These are phyloP conservation scores for Matsumyia berberina DNA, from an alignment of 2,888 invertebrate genomes.

Conservation along the genomic window DNA sequence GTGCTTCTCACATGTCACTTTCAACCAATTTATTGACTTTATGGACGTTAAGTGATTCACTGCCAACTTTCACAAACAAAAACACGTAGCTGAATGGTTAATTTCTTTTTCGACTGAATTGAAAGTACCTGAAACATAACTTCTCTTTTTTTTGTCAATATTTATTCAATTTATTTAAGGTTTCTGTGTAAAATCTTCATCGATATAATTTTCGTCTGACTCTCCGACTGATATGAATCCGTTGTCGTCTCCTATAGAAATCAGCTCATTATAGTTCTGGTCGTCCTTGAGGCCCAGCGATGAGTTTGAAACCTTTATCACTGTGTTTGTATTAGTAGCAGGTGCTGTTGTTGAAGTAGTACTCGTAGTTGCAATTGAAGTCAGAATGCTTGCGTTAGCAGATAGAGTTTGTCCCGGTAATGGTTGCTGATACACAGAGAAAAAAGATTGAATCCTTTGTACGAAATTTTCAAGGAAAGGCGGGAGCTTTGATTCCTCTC, in stretches of 20 bases:
- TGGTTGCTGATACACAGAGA: constrained; percentile 87
- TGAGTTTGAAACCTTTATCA: constrained; percentile 5
- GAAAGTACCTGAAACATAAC: neutral
- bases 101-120: neutral
- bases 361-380: neutral
- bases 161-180: neutral
- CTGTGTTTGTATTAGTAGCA: constrained; percentile 8
- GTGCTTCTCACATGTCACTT: no score
- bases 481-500: constrained; percentile 86
- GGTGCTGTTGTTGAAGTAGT: constrained; percentile 6
- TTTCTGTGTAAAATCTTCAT: neutral
- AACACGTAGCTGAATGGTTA: no score
- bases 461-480: constrained; percentile 88
- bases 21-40: no score
- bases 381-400: constrained; percentile 35
- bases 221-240: constrained; percentile 79
- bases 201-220: constrained; percentile 47
- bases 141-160: neutral
- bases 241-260: constrained; percentile 76
- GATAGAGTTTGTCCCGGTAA: constrained; percentile 85
- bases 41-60: no score
- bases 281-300: constrained; percentile 20
- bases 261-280: constrained; percentile 71
- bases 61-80: no score
- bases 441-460: constrained; percentile 89